Evolutionary conservation across 1,140 invertebrate species (phyloP).

Genomic region (Papilio xuthus): DNA sequence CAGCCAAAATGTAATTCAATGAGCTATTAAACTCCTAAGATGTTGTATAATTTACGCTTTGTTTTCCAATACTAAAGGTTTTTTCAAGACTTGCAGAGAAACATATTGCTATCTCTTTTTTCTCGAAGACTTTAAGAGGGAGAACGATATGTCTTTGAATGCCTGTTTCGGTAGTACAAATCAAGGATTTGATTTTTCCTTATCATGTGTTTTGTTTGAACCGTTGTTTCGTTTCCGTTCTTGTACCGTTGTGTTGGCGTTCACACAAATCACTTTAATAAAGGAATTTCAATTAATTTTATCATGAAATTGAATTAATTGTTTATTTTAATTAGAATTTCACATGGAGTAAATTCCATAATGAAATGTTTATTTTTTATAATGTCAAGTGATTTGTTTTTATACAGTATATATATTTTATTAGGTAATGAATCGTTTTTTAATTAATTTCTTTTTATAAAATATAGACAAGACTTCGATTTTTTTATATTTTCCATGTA

Average conservation of each 20-base stretch:
- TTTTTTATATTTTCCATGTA: no score
- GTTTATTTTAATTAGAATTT: slow-evolving; percentile 4
- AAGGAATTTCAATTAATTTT: neutral
- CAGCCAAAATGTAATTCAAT: no score
- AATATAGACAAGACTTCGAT: no score
- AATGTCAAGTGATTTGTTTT: slow-evolving; percentile 30
- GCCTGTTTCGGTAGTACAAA: neutral
- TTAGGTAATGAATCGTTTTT: slow-evolving; percentile 18
- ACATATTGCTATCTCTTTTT: neutral
- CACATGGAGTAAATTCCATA: slow-evolving; percentile 19
- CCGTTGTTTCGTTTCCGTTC: neutral
- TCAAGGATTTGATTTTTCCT: neutral
- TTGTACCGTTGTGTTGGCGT: neutral
- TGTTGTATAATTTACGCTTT: neutral
- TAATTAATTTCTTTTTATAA: neutral
- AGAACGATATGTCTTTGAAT: neutral
- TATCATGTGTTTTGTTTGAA: neutral
- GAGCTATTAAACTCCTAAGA: no score
- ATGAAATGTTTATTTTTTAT: slow-evolving; percentile 36
- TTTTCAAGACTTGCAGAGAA: neutral
- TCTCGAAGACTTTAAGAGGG: neutral
- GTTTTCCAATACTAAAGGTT: neutral
- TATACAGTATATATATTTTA: slow-evolving; percentile 34
- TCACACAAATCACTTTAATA: neutral
- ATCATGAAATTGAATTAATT: slow-evolving; percentile 37